phyloP scores from a whole-genome alignment of 2,113 vertebrate species.

The Epinephelus lanceolatus region DNA sequence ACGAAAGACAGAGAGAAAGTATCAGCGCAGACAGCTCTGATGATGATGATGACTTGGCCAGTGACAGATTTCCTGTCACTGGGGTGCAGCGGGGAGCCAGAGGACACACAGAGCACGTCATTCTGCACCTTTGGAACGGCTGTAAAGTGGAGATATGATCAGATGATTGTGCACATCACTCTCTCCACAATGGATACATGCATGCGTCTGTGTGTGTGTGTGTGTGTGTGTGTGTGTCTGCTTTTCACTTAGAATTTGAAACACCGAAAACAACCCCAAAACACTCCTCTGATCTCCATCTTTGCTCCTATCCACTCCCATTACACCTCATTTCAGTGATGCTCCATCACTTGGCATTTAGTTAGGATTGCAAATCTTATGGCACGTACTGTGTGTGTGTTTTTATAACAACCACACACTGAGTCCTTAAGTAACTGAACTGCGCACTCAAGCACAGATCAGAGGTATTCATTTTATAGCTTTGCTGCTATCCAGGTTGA shows the following conservation, averaged over 20 bases:
- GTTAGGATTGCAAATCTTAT: neutral
- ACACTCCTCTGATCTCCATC: slow-evolving; percentile 10
- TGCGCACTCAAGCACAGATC: slow-evolving; percentile 25
- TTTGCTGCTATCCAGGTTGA: slow-evolving; percentile 30
- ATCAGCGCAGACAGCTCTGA: slow-evolving; percentile 20
- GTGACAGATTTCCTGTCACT: slow-evolving; percentile 51
- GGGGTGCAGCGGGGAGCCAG: slow-evolving; percentile 22
- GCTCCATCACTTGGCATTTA: slow-evolving; percentile 30
- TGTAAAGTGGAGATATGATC: slow-evolving; percentile 50
- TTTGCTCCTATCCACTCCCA: neutral
- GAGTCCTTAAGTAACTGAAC: slow-evolving; percentile 26
- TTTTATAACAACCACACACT: slow-evolving; percentile 20
- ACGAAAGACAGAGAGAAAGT: slow-evolving; percentile 20
- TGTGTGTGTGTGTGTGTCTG: neutral
- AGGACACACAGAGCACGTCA: slow-evolving; percentile 28
- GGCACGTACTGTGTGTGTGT: neutral
- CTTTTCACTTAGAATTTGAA: neutral
- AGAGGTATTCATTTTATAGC: slow-evolving; percentile 43
- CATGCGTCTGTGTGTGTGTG: neutral
- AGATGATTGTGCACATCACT: slow-evolving; percentile 38
- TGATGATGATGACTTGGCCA: slow-evolving; percentile 53
- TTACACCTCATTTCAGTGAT: neutral
- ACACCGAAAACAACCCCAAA: neutral
- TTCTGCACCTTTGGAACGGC: slow-evolving; percentile 14
- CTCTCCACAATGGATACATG: slow-evolving; percentile 1